Conservation (phyloP, 2,888 invertebrate genomes). For the Orchesellides sinensis region DNA sequence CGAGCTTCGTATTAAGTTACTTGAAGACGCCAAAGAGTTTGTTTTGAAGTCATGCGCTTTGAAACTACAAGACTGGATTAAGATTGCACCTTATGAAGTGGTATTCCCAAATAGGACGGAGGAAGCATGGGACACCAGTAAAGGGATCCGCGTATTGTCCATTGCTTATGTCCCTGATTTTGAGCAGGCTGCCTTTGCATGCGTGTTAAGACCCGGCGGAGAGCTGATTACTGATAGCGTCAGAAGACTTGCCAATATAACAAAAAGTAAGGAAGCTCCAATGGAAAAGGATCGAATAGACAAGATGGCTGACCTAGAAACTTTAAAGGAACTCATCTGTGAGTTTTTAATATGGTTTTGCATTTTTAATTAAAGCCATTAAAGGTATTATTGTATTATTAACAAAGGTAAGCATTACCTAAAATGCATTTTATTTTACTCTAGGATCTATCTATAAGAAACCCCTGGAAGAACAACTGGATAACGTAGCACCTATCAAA, state of each 20-base stretch:
- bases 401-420: too few relatives aligned
- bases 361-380: too few relatives aligned
- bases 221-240: slow-evolving; percentile 84
- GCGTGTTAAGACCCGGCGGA: slow-evolving; percentile 89
- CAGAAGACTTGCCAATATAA: slow-evolving; percentile 78
- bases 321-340: slow-evolving; percentile 78
- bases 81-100: slow-evolving; percentile 85
- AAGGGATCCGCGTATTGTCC: slow-evolving; percentile 91
- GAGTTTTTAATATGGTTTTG: neutral
- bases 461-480: slow-evolving; percentile 94
- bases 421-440: too few relatives aligned
- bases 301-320: too few relatives aligned
- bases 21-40: slow-evolving; percentile 91
- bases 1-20: slow-evolving; percentile 87
- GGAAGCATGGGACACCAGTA: slow-evolving; percentile 92
- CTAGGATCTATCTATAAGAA: slow-evolving; percentile 90
- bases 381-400: too few relatives aligned
- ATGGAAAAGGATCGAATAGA: slow-evolving; percentile 83
- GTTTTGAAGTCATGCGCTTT: slow-evolving; percentile 90
- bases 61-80: slow-evolving; percentile 77
- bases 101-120: slow-evolving; percentile 86
- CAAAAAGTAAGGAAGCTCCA: slow-evolving; percentile 88
- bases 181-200: slow-evolving; percentile 88
- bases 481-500: slow-evolving; percentile 96
- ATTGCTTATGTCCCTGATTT: slow-evolving; percentile 92